These are phyloP conservation scores for Brachionus sp. DNA, from an alignment of 1,140 invertebrate genomes.

Conservation along the genomic window DNA sequence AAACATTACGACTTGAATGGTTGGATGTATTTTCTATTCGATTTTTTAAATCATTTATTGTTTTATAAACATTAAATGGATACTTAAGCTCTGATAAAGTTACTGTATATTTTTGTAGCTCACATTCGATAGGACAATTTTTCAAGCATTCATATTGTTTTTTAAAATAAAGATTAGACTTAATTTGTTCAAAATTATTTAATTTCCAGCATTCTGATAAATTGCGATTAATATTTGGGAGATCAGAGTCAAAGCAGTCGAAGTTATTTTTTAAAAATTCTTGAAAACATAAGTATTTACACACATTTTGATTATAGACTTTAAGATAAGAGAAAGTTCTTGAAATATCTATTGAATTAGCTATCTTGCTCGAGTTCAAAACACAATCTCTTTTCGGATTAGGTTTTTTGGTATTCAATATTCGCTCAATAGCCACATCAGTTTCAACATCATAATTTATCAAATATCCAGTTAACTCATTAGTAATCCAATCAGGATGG, in stretches of 20 bases:
- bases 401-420: background rate
- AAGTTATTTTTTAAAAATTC: background rate
- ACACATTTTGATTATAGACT: background rate
- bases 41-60: background rate
- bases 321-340: background rate
- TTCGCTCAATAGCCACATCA: conserved; percentile 21
- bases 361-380: background rate
- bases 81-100: background rate
- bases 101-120: background rate
- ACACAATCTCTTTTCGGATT: conserved; percentile 6
- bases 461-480: background rate
- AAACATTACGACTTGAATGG: background rate
- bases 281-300: background rate
- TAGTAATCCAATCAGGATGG: background rate
- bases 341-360: background rate
- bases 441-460: conserved; percentile 17
- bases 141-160: background rate
- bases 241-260: background rate
- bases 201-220: background rate
- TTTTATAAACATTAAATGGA: background rate
- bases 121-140: conserved; percentile 16
- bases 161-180: background rate
- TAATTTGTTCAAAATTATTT: background rate
- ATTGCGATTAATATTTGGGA: background rate
- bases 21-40: background rate